These are phyloP conservation scores for Labeo calbasu DNA, from an alignment of 2,797 vertebrate species.

Conservation along the genomic window DNA sequence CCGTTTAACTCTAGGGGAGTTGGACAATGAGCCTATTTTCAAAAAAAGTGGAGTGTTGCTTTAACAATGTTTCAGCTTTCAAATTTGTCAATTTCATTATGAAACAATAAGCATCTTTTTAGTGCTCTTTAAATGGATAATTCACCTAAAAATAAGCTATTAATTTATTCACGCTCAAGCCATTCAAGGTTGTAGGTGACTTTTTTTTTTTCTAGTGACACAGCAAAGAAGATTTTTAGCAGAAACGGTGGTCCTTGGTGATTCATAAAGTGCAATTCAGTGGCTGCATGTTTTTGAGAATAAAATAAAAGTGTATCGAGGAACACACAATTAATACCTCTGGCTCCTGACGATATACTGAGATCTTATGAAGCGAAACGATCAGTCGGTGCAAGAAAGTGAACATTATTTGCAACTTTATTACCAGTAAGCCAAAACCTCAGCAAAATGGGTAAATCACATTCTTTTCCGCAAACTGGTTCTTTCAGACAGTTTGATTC, in stretches of 20 bases:
- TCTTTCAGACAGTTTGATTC: too few relatives aligned
- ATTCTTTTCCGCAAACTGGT: too few relatives aligned
- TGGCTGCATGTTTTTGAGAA: background rate
- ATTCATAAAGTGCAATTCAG: background rate
- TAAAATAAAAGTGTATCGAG: background rate
- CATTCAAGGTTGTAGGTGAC: background rate
- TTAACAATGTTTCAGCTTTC: background rate
- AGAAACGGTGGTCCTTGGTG: background rate
- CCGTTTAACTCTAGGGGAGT: too few relatives aligned
- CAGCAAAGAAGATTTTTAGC: background rate
- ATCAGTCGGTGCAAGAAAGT: background rate
- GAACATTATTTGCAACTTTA: too few relatives aligned
- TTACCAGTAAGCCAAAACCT: too few relatives aligned
- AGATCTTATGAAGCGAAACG: background rate
- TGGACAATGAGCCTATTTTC: too few relatives aligned
- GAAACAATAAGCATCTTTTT: background rate
- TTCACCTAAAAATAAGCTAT: background rate
- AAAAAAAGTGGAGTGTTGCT: too few relatives aligned
- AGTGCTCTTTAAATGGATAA: background rate
- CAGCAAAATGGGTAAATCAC: too few relatives aligned
- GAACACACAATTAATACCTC: background rate
- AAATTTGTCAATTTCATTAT: background rate
- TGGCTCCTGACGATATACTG: background rate
- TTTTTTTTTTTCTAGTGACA: background rate
- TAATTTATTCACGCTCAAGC: background rate